A percentile compares a stretch with the other conserved stretches of the same genome.
Evolutionary conservation across 53 echinoderm and acorn worm species (phyloP).

Genomic region (Astropecten irregularis): DNA sequence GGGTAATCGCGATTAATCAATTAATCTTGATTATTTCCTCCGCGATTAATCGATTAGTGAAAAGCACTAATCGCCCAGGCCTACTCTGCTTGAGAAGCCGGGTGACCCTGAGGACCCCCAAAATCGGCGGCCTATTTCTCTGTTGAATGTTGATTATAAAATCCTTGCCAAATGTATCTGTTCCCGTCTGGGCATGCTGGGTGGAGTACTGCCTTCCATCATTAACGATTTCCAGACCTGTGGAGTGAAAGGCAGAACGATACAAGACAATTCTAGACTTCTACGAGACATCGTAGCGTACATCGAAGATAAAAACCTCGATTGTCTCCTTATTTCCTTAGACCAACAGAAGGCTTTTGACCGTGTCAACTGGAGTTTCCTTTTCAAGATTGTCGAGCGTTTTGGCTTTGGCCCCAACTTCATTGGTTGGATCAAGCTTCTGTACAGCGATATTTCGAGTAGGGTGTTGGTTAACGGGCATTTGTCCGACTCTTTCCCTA

Average conservation of each 20-base stretch:
- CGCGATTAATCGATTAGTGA: too few species aligned
- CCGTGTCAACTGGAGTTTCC: too few species aligned
- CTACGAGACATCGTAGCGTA: constrained; percentile 36
- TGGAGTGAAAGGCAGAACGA: too few species aligned
- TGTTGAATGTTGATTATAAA: constrained; percentile 55
- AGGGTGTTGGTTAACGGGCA: constrained; percentile 44
- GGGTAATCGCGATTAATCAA: too few species aligned
- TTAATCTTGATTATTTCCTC: too few species aligned
- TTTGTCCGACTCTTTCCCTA: constrained; percentile 7
- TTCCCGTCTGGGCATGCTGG: constrained; percentile 38
- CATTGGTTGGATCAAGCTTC: constrained; percentile 49
- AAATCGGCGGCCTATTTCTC: constrained; percentile 61
- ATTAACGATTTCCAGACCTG: too few species aligned
- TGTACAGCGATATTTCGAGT: constrained; percentile 53
- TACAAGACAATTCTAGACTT: constrained; percentile 8
- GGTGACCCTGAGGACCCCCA: neutral
- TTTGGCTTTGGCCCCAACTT: constrained; percentile 46
- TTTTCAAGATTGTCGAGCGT: constrained; percentile 23
- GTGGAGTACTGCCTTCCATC: too few species aligned
- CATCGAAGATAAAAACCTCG: constrained; percentile 1
- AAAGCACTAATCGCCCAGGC: too few species aligned
- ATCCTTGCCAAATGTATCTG: constrained; percentile 44
- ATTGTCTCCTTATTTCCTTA: constrained; percentile 1
- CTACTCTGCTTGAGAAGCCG: too few species aligned
- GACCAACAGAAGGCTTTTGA: constrained; percentile 63